Conservation (phyloP, 64 coral and sea anemone genomes). For the Porites lutea region DNA sequence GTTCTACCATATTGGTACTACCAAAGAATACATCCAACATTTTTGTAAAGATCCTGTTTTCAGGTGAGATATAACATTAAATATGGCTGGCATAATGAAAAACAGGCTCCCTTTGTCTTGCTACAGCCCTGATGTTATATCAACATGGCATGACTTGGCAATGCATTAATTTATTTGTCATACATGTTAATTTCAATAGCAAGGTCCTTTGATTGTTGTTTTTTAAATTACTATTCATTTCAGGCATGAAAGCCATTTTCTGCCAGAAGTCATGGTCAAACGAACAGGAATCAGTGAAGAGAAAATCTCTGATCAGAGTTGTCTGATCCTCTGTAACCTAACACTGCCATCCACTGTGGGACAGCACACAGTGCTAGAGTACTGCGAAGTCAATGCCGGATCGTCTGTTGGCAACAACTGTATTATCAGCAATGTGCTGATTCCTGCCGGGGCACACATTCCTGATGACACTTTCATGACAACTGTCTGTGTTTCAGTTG, state of each 20-base stretch:
- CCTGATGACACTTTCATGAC: conserved; percentile 74
- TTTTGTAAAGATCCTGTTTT: conserved; percentile 89
- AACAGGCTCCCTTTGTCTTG: too few species aligned
- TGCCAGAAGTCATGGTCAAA: conserved; percentile 76
- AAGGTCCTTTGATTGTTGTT: background rate
- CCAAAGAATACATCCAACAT: conserved; percentile 83
- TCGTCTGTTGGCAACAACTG: conserved; percentile 71
- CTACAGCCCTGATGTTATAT: too few species aligned
- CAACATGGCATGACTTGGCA: too few species aligned
- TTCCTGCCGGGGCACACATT: conserved; percentile 74
- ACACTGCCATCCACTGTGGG: conserved; percentile 68
- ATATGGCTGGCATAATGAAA: too few species aligned
- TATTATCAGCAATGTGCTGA: conserved; percentile 83
- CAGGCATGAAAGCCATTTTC: conserved; percentile 68
- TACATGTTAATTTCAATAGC: too few species aligned
- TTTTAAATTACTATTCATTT: background rate
- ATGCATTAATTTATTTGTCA: too few species aligned
- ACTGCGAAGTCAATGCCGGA: conserved; percentile 71
- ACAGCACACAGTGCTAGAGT: conserved; percentile 82
- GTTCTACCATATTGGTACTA: conserved; percentile 97
- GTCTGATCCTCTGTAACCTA: conserved; percentile 73
- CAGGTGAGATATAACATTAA: conserved; percentile 48
- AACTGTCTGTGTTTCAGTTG: conserved; percentile 76
- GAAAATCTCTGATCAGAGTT: conserved; percentile 38
- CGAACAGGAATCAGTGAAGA: background rate